Evolutionary conservation across 2,888 invertebrate species (phyloP), one percentile per base, ranked within the genome.

Genomic region (Microctonus brassicae): DNA sequence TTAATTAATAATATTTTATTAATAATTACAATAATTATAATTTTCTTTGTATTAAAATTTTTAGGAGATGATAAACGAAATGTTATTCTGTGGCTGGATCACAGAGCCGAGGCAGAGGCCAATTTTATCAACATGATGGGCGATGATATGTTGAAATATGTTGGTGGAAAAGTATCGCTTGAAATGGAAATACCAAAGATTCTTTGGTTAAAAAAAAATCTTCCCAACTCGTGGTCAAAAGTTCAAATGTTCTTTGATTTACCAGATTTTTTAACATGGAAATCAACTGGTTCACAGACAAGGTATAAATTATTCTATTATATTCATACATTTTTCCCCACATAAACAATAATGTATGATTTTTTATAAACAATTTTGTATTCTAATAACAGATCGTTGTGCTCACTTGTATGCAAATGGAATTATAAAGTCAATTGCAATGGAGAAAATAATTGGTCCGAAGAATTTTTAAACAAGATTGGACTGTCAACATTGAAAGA

Each of bases 141-240:
- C 9, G 95, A 97, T 88, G 88, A 91, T 2, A 91, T 96, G 20
- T 89, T 98, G 0, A 91, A 93, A 80, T 95, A 93, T 88, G 95
- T 97, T 2, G 98, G 98, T 1, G 97, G 97, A 0, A 94, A 93
- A 88, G 94, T 98, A 6, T 98, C 97, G 0, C 89, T 96, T n/a
- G 98, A 98, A 90, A 98, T 98, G 97, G 93, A 98, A 90, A 93
- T 95, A 72, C 97, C 98, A 0, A 99, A 98, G 89, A 87, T 98
- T 20, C 87, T 97, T 33, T 99, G 98, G 98, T 85, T 98, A 0
- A 98, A 98, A 87, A 92, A 90, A 79, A 90, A 94, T 88, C 84
- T 95, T 10, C 87, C 90, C 0, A 84, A 89, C 3, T 91, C 91
- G 78, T 97, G 95, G 95, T 79, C 89, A 0, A 91, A 92, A 70